These are phyloP conservation scores for Volucella zonaria DNA, from an alignment of 2,888 invertebrate species.

Conservation along the genomic window DNA sequence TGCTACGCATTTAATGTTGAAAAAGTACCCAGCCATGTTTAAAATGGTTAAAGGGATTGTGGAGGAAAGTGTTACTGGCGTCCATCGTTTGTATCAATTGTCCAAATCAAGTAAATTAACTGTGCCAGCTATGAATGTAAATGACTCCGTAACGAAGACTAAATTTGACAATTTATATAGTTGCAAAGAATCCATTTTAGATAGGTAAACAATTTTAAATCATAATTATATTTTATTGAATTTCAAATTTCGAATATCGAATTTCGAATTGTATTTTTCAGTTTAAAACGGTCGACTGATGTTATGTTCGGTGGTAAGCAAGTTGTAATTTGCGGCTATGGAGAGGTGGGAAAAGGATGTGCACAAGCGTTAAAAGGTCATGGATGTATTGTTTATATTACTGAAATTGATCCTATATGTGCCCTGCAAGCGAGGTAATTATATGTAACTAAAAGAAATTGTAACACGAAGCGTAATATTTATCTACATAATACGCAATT, in stretches of 20 bases:
- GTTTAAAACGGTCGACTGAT: slow-evolving; percentile 85
- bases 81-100: slow-evolving; percentile 96
- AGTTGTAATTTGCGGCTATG: slow-evolving; percentile 97
- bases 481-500: no score
- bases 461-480: no score
- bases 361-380: slow-evolving; percentile 96
- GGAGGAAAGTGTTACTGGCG: slow-evolving; percentile 99
- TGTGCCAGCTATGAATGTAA: slow-evolving; percentile 99
- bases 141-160: slow-evolving; percentile 98
- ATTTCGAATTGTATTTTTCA: slow-evolving; percentile 71
- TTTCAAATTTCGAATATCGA: no score
- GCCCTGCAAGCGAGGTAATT: slow-evolving; percentile 94
- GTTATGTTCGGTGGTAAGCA: slow-evolving; percentile 99
- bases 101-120: slow-evolving; percentile 96
- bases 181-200: slow-evolving; percentile 95
- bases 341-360: slow-evolving; percentile 98
- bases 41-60: slow-evolving; percentile 97
- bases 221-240: neutral
- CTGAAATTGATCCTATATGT: slow-evolving; percentile 99
- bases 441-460: no score
- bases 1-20: slow-evolving; percentile 97
- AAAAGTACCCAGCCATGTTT: slow-evolving; percentile 96
- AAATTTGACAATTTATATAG: slow-evolving; percentile 99
- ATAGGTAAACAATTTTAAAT: slow-evolving; percentile 84
- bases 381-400: slow-evolving; percentile 93